phyloP scores from a whole-genome alignment of 2,888 invertebrate species.

The Electrophaes corylata region DNA sequence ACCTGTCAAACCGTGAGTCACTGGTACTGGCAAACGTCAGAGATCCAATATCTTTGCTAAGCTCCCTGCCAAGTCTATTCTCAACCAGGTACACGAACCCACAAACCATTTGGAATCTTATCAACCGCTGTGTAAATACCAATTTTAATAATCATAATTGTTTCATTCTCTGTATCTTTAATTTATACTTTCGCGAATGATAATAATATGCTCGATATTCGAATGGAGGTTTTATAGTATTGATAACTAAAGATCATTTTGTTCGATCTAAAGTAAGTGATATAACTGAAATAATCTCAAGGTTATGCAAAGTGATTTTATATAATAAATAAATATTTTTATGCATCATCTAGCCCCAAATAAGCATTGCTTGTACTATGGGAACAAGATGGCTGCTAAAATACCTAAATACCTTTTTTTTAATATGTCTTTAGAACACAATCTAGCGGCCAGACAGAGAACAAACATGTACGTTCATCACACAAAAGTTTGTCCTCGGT shows the following conservation, averaged over 20 bases:
- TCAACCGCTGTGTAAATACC: constrained; percentile 28
- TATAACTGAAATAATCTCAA: constrained; percentile 45
- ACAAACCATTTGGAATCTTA: constrained; percentile 39
- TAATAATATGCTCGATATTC: constrained; percentile 5
- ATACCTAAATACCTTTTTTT: no score
- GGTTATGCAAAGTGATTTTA: not conserved
- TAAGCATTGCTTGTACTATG: no score
- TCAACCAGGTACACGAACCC: constrained; percentile 43
- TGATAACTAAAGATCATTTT: constrained; percentile 51
- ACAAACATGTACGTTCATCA: no score
- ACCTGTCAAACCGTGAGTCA: constrained; percentile 64
- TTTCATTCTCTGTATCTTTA: not conserved
- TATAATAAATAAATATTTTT: no score
- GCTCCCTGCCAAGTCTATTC: constrained; percentile 74
- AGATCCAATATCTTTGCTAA: constrained; percentile 62
- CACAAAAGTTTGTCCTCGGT: no score
- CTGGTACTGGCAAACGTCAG: constrained; percentile 52
- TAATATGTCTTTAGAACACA: no score
- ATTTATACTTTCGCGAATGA: constrained; percentile 8
- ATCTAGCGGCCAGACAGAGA: no score
- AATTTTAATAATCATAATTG: constrained; percentile 32
- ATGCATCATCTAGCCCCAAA: no score
- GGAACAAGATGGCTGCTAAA: no score
- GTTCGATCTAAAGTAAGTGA: constrained; percentile 48
- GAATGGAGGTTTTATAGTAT: constrained; percentile 22